Conservation (phyloP, 2,113 vertebrate genomes). For the Melanerpes aurifrons region DNA sequence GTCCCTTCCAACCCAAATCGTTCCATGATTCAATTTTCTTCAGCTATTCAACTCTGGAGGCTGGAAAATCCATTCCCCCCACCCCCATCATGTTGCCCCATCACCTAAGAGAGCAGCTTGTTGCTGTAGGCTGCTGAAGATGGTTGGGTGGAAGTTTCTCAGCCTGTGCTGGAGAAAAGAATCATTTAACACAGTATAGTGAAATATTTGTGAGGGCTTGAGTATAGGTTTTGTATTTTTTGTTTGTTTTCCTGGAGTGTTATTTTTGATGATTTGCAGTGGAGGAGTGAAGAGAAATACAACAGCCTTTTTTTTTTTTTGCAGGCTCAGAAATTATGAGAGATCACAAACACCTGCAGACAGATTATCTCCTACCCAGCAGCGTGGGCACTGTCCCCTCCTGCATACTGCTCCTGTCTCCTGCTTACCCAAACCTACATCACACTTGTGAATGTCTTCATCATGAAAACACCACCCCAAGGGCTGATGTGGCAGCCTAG, state of each 20-base stretch:
- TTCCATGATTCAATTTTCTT: not conserved
- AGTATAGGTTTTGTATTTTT: not conserved
- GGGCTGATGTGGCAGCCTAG: fast-evolving
- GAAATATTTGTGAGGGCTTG: too few relatives aligned
- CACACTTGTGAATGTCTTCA: fast-evolving
- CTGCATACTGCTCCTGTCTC: not conserved
- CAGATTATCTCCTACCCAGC: not conserved
- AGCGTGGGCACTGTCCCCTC: fast-evolving
- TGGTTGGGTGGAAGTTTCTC: not conserved
- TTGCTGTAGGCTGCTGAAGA: not conserved
- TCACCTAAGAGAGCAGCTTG: not conserved
- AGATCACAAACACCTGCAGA: not conserved
- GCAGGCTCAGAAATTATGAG: not conserved
- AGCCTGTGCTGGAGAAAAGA: not conserved
- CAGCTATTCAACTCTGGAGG: not conserved
- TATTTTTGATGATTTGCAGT: not conserved
- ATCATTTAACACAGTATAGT: not conserved
- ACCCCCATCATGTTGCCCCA: not conserved
- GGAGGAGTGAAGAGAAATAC: not conserved
- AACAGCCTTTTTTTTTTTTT: not conserved
- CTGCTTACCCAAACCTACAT: not conserved
- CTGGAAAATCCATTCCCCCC: not conserved
- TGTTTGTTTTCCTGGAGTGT: not conserved
- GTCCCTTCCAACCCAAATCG: too few relatives aligned
- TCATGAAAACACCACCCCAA: not conserved